These are phyloP conservation scores for Drosophila algonquin DNA, from an alignment of 2,888 invertebrate species.

Conservation along the genomic window DNA sequence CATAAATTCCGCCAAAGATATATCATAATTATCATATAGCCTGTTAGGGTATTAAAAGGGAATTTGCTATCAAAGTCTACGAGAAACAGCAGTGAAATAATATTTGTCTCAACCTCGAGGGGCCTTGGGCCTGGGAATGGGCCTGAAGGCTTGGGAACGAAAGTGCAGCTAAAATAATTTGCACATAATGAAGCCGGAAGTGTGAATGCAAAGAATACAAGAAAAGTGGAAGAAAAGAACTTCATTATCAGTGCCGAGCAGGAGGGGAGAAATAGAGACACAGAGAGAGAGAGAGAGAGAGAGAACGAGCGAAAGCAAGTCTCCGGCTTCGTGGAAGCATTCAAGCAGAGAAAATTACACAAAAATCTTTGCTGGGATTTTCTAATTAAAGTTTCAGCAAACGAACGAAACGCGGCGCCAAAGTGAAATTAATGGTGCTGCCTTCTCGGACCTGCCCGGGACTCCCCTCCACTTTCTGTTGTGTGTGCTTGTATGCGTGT, in stretches of 20 bases:
- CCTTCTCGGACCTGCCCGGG: slow-evolving; percentile 41
- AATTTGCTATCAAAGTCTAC: slow-evolving; percentile 35
- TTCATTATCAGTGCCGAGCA: slow-evolving; percentile 65
- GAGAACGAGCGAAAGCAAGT: slow-evolving; percentile 7
- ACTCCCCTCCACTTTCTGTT: slow-evolving; percentile 13
- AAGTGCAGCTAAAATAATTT: slow-evolving; percentile 78
- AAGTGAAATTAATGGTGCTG: slow-evolving; percentile 75
- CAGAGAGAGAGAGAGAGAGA: background rate
- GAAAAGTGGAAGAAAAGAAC: slow-evolving; percentile 59
- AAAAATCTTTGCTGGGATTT: slow-evolving; percentile 71
- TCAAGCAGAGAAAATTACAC: slow-evolving; percentile 71
- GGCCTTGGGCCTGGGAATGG: background rate
- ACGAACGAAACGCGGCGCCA: slow-evolving; percentile 62
- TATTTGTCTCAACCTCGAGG: slow-evolving; percentile 38
- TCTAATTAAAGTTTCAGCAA: slow-evolving; percentile 75
- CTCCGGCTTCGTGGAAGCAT: slow-evolving; percentile 41
- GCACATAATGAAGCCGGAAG: slow-evolving; percentile 79
- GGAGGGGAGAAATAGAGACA: slow-evolving; percentile 3
- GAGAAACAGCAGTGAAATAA: slow-evolving; percentile 34
- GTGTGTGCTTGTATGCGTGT: slow-evolving; percentile 3
- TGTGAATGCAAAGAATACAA: slow-evolving; percentile 72
- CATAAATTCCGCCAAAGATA: no score
- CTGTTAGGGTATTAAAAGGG: slow-evolving; percentile 14
- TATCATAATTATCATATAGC: background rate
- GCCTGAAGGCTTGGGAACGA: slow-evolving; percentile 5